Evolutionary conservation across 2,888 invertebrate genomes (phyloP), one percentile per base, ranked within the genome.

Genomic region (Antheraea assamensis): DNA sequence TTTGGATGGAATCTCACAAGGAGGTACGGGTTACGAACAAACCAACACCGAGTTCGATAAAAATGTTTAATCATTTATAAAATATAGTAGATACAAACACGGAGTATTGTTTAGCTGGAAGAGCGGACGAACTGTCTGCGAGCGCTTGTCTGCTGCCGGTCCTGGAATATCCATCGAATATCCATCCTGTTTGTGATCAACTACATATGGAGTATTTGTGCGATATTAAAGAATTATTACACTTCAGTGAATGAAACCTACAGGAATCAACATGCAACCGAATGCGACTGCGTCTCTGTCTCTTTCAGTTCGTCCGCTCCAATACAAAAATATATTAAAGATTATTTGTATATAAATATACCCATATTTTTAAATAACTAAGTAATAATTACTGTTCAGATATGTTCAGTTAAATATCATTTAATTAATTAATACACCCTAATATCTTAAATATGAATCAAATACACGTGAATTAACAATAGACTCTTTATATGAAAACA

Each of bases 41-140:
- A 79, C 73, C 71, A 76, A 75, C 71, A 73, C 55, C 70, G 72
- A 73, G 77, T 75, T 58, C 49, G 35, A 70, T 76, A 76, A 77
- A 76, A 75, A 73, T 73, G 72, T 74, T 80, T 80, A 78, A 80
- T 70, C 70, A 78, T 77, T 71, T 80, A 78, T 77, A 80, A 79
- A 80, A 73, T 80, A 77, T 78, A 79, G 64, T 76, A 77, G 76
- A 77, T 78, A 77, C 75, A 78, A 77, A 79, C 77, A 76, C 42
- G 52, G n/a, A 66, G 27, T 64, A 71, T 49, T 52, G 52, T 35
- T n/a, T 42, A 73, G 66, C n/a, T 55, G 21, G 58, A 49, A 31
- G 55, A 71, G 71, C 55, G 71, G 55, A 55, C 24, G 64, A 72
- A 24, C 61, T 42, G 72, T 66, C 35, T 58, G 58, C 58, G 31